Evolutionary conservation across 1,140 invertebrate genomes (phyloP), one percentile per base, ranked within the genome.

Genomic region (Sarcophaga bullata): DNA sequence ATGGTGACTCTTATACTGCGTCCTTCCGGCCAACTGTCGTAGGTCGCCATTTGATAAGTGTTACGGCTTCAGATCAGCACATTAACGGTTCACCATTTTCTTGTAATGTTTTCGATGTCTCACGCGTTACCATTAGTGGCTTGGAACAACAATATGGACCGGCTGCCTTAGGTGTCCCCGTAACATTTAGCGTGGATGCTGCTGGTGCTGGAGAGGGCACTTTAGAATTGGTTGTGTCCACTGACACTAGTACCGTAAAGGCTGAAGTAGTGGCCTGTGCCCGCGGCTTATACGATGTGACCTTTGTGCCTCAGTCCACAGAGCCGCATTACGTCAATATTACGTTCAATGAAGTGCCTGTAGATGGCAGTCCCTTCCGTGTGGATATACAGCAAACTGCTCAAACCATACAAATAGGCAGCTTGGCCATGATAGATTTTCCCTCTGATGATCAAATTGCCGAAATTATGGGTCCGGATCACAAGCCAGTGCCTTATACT

Each of bases 141-240:
- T 90, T 95, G 80, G 94, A 92, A 17, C 92, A 91, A 80, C 92
- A 93, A 62, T 91, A 91, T 3, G 91, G 89, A 0, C 92, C 93
- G 0, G 92, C 93, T n/a, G 93, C 93, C 86, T 92, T 97, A 4
- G 95, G 96, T 0, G 95, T 96, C 86, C 95, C 96, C 5, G 95
- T 96, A 1, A 97, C 96, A 0, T 97, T 98, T 88, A 96, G 95
- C 85, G 98, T 99, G 54, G 97, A 99, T 91, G 97, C 98, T 0
- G 97, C 97, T 0, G 95, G 97, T 86, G 98, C 98, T 46, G 98
- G 98, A 0, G 97, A 98, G 90, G 98, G 98, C 11, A 98, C 98
- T 1, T 91, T 99, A 0, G 98, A 99, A 88, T 91, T 99, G 4
- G 97, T 98, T 0, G 97, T 99, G 0, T 98, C 96, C 52, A 98